phyloP scores from a whole-genome alignment of 2,113 vertebrate species.

The Coregonus clupeaformis region DNA sequence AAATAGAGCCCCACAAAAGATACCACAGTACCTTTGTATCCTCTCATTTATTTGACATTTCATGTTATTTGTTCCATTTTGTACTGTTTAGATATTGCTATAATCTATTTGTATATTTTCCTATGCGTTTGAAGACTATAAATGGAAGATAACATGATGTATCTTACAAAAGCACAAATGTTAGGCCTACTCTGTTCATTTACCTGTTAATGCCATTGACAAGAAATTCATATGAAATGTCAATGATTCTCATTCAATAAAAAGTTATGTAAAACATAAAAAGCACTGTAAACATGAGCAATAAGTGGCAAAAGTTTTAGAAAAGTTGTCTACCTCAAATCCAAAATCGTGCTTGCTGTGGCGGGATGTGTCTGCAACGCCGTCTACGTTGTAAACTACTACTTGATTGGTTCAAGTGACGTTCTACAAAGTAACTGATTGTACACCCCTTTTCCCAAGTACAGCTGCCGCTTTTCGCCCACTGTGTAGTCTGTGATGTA shows the following conservation, averaged over 20 bases:
- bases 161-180: neutral
- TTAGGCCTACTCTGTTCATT: neutral
- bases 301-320: neutral
- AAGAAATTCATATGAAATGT: neutral
- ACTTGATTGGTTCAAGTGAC: neutral
- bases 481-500: slow-evolving; percentile 12
- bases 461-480: neutral
- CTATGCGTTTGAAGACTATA: neutral
- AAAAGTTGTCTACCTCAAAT: neutral
- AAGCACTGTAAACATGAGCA: neutral
- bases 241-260: neutral
- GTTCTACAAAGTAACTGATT: neutral
- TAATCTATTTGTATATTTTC: slow-evolving; percentile 1
- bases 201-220: neutral
- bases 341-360: neutral
- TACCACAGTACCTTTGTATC: neutral
- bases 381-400: neutral
- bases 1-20: too few species aligned
- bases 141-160: neutral
- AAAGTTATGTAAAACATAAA: neutral
- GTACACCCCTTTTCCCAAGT: neutral
- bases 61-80: neutral
- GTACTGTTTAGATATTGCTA: neutral
- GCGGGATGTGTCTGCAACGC: slow-evolving; percentile 3
- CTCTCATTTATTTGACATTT: neutral